phyloP scores from a whole-genome alignment of 2,113 vertebrate species.

The Tragelaphus strepsiceros region DNA sequence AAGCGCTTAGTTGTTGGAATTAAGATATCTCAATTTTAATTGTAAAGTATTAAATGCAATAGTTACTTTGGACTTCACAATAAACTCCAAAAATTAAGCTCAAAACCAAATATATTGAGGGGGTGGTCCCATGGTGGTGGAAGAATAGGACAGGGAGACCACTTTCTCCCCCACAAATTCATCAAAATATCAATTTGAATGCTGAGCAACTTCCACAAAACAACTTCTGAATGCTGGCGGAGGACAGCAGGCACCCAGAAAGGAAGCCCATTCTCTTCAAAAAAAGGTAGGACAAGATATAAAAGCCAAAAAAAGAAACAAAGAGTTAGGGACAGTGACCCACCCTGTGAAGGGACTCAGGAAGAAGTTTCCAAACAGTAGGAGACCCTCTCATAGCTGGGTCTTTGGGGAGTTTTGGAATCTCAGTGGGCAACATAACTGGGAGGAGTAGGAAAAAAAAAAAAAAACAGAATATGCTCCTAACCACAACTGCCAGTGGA shows the following conservation, averaged over 20 bases:
- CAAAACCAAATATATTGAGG: background rate
- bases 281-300: background rate
- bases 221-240: background rate
- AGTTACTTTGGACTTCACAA: background rate
- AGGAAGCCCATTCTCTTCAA: background rate
- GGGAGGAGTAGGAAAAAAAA: background rate
- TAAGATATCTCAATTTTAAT: background rate
- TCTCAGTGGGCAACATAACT: background rate
- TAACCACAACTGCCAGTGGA: background rate
- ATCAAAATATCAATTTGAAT: background rate
- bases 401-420: background rate
- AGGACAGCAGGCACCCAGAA: background rate
- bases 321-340: background rate
- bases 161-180: background rate
- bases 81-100: background rate
- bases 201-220: background rate
- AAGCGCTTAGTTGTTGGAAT: background rate
- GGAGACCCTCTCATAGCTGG: background rate
- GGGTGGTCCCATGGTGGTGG: background rate
- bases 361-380: background rate
- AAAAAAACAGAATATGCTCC: background rate
- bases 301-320: background rate
- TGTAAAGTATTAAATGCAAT: background rate
- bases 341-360: background rate
- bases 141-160: background rate